Evolutionary conservation across 23 tunicate species (phyloP).

Genomic region (Phallusia fumigata): DNA sequence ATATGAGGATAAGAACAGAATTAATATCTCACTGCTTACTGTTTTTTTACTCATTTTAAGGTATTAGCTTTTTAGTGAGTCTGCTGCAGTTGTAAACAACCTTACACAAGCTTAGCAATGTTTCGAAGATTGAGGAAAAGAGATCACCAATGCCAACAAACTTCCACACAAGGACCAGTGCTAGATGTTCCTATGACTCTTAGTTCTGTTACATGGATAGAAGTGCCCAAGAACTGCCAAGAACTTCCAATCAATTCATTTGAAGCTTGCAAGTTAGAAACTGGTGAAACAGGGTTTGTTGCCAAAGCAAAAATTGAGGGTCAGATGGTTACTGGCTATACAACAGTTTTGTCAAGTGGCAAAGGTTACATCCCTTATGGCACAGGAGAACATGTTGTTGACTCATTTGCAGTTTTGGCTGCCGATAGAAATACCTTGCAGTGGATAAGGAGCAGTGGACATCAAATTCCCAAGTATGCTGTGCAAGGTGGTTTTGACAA

Average conservation of each 20-base stretch:
- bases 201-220: background rate
- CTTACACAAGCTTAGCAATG: no score
- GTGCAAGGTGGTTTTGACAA: slow-evolving; percentile 55
- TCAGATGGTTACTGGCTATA: slow-evolving; percentile 14
- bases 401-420: slow-evolving; percentile 9
- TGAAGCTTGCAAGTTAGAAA: slow-evolving; percentile 21
- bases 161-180: no score
- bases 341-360: background rate
- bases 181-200: background rate
- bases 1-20: no score
- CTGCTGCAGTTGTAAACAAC: no score
- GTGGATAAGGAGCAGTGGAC: slow-evolving; percentile 10
- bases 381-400: background rate
- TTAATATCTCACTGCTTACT: no score
- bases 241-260: slow-evolving; percentile 16
- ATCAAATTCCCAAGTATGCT: slow-evolving; percentile 27
- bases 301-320: slow-evolving; percentile 12
- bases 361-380: slow-evolving; percentile 31
- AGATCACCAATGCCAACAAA: no score
- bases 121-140: no score
- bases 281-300: slow-evolving; percentile 33
- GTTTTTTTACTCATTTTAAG: no score
- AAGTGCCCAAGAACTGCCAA: background rate
- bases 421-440: slow-evolving; percentile 9
- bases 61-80: no score